A percentile compares a stretch with the other conserved stretches of the same genome.
These are phyloP conservation scores for Hassar affinis DNA, from an alignment of 2,113 vertebrate species.

Conservation along the genomic window DNA sequence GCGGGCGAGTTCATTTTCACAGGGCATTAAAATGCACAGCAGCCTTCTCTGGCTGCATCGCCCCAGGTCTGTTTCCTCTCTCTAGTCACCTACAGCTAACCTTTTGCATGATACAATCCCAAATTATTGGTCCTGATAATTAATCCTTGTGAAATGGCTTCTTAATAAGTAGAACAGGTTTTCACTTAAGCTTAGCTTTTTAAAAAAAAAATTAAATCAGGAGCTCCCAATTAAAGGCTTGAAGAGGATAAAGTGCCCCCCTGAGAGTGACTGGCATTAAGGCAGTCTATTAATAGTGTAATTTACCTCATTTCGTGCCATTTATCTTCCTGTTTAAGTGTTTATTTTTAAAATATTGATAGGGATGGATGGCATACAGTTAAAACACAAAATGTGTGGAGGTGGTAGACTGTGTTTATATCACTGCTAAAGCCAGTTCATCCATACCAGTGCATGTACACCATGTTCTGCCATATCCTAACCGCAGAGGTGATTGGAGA, in stretches of 20 bases:
- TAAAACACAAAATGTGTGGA: background rate
- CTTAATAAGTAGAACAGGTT: constrained; percentile 59
- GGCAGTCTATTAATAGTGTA: constrained; percentile 42
- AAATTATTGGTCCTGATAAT: constrained; percentile 65
- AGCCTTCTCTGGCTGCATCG: constrained; percentile 38
- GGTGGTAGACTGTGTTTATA: background rate
- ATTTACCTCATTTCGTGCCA: constrained; percentile 36
- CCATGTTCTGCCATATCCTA: constrained; percentile 26
- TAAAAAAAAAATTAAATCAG: constrained; percentile 54
- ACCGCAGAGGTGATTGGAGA: constrained; percentile 45
- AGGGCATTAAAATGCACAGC: constrained; percentile 56
- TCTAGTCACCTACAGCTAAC: constrained; percentile 62
- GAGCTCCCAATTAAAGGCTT: constrained; percentile 56
- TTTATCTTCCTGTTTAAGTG: constrained; percentile 41
- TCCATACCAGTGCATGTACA: constrained; percentile 20
- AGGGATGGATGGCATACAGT: constrained; percentile 10
- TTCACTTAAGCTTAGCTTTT: constrained; percentile 55
- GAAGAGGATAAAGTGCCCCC: constrained; percentile 37
- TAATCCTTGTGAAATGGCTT: constrained; percentile 61
- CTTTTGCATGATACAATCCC: constrained; percentile 64
- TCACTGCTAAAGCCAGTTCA: constrained; percentile 21
- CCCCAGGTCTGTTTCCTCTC: constrained; percentile 59
- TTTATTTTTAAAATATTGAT: constrained; percentile 50
- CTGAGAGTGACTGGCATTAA: constrained; percentile 37
- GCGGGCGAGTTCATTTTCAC: constrained; percentile 60